Conservation (phyloP, 1,140 invertebrate species). For the Lordiphosa collinella region DNA sequence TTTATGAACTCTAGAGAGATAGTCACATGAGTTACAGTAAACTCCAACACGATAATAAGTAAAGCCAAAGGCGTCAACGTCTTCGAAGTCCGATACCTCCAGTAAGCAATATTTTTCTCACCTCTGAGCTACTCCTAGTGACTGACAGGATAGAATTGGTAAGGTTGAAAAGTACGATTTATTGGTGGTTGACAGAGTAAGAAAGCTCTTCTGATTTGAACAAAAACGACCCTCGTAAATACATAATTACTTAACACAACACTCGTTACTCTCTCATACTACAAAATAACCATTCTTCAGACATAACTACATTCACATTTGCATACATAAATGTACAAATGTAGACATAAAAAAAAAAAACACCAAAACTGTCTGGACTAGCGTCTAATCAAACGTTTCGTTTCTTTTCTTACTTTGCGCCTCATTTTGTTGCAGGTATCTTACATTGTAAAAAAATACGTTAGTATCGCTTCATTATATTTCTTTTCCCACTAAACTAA, state of each 20-base stretch:
- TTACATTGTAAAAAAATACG: slow-evolving; percentile 79
- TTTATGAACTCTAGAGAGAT: no score
- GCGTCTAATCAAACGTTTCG: slow-evolving; percentile 69
- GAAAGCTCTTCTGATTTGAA: neutral
- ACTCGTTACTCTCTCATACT: neutral
- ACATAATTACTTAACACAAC: neutral
- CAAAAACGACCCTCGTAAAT: neutral
- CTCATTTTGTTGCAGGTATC: slow-evolving; percentile 77
- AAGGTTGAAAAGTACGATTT: no score
- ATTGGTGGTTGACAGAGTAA: no score
- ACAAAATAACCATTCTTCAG: no score
- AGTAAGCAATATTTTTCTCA: no score
- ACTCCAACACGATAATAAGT: no score
- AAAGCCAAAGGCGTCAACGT: no score
- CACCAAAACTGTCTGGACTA: slow-evolving; percentile 55
- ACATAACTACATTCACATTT: no score
- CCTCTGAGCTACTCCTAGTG: no score
- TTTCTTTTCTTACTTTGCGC: slow-evolving; percentile 77
- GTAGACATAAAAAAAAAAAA: slow-evolving; percentile 32
- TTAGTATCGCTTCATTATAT: slow-evolving; percentile 78
- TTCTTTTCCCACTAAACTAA: slow-evolving; percentile 46
- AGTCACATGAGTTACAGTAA: no score
- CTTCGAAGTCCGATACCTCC: no score
- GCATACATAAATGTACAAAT: slow-evolving; percentile 2
- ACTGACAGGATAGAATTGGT: no score